A percentile compares a stretch with the other conserved stretches of the same genome.
Evolutionary conservation across 2,797 vertebrate genomes (phyloP).

Genomic region (Calcarius lapponicus): DNA sequence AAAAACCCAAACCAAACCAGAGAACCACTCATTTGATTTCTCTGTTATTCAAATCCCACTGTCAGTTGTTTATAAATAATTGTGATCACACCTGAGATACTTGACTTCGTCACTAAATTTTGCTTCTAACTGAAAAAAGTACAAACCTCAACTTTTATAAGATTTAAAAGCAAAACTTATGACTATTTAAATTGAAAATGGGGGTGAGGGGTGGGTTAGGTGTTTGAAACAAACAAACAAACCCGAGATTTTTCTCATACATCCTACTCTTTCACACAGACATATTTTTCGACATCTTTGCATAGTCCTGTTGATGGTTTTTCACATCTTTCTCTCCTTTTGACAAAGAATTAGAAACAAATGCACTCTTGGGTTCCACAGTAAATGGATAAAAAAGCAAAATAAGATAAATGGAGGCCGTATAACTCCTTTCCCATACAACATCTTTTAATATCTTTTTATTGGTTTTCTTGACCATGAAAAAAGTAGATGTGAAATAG

Average conservation of each 20-base stretch:
- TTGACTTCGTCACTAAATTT: background rate
- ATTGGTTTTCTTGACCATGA: background rate
- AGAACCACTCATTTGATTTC: background rate
- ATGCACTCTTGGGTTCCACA: background rate
- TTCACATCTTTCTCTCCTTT: background rate
- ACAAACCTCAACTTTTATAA: fast-evolving
- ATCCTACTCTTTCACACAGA: background rate
- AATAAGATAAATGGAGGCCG: background rate
- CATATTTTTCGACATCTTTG: fast-evolving
- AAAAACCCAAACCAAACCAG: background rate
- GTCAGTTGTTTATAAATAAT: background rate
- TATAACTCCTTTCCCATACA: background rate
- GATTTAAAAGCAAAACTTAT: background rate
- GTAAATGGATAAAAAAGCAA: background rate
- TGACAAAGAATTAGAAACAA: background rate
- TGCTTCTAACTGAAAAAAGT: background rate
- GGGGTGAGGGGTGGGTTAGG: fast-evolving
- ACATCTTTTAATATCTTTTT: background rate
- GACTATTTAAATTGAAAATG: background rate
- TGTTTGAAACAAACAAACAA: background rate
- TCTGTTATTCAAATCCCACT: background rate
- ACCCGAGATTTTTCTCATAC: background rate
- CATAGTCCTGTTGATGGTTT: background rate
- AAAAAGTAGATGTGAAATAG: background rate
- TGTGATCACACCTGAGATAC: background rate